Evolutionary conservation across 2,888 invertebrate genomes (phyloP).

Genomic region (Chrysolina americana): DNA sequence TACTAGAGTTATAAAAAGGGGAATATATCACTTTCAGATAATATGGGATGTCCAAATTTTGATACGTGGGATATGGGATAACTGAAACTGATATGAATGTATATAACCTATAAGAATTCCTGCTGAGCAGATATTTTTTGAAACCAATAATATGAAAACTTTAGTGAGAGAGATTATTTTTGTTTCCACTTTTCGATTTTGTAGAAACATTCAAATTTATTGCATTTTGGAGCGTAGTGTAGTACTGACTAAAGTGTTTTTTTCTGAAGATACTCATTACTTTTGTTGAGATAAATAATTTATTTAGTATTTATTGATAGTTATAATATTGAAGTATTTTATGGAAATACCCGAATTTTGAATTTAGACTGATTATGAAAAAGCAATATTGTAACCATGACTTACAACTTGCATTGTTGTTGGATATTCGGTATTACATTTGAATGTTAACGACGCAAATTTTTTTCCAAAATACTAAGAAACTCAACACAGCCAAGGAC

Average conservation of each 20-base stretch:
- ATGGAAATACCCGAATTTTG: slow-evolving; percentile 65
- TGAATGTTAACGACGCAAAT: slow-evolving; percentile 49
- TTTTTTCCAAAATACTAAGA: slow-evolving; percentile 23
- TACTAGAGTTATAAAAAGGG: no score
- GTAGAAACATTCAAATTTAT: slow-evolving; percentile 43
- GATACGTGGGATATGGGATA: no score
- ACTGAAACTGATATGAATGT: no score
- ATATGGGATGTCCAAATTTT: no score
- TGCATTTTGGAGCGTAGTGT: slow-evolving; percentile 52
- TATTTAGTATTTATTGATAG: slow-evolving; percentile 59
- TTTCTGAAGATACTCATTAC: slow-evolving; percentile 64
- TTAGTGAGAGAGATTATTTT: slow-evolving; percentile 31
- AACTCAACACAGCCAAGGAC: slow-evolving; percentile 22
- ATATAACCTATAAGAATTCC: no score
- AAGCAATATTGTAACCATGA: slow-evolving; percentile 65
- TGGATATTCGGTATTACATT: slow-evolving; percentile 48
- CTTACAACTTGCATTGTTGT: slow-evolving; percentile 50
- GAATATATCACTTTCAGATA: no score
- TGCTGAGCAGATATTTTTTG: not conserved
- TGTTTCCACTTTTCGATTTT: slow-evolving; percentile 47
- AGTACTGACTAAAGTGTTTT: slow-evolving; percentile 53
- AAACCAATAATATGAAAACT: not conserved
- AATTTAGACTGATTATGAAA: slow-evolving; percentile 67
- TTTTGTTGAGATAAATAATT: slow-evolving; percentile 58
- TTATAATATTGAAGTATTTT: slow-evolving; percentile 58